Percentiles rank a stretch among this genome's conserved stretches.
Evolutionary conservation across 2,113 vertebrate genomes (phyloP).

Genomic region (Dryoscopus gambensis): DNA sequence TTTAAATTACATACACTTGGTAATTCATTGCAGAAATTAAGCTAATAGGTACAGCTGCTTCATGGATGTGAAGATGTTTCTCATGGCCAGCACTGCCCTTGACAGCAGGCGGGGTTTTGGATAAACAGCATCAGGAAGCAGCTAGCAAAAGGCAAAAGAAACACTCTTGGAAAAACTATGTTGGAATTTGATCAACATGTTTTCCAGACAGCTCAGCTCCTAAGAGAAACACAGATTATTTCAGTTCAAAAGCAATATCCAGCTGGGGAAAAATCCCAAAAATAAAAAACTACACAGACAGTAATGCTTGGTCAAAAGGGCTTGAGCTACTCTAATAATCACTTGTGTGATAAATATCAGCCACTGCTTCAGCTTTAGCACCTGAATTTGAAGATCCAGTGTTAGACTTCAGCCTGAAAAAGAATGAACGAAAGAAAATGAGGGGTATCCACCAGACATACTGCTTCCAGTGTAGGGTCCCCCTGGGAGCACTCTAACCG

Average conservation of each 20-base stretch:
- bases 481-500: neutral
- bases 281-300: neutral
- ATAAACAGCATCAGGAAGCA: slow-evolving; percentile 32
- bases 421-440: neutral
- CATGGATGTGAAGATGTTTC: neutral
- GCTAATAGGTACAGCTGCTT: neutral
- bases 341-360: neutral
- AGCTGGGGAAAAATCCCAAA: neutral
- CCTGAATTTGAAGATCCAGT: neutral
- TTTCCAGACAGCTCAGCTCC: neutral
- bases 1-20: neutral
- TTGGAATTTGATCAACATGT: neutral
- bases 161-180: neutral
- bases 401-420: neutral
- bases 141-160: slow-evolving; percentile 28
- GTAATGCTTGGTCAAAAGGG: neutral
- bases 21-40: slow-evolving; percentile 13
- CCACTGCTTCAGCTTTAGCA: neutral
- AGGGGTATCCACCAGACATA: neutral
- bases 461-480: neutral
- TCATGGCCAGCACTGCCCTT: neutral
- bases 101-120: slow-evolving; percentile 13
- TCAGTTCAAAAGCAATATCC: neutral
- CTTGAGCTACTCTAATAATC: neutral
- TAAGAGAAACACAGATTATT: neutral